Percentiles rank a stretch among this genome's conserved stretches.
phyloP scores from a whole-genome alignment of 2,113 vertebrate genomes.

The Haplochromis burtoni region DNA sequence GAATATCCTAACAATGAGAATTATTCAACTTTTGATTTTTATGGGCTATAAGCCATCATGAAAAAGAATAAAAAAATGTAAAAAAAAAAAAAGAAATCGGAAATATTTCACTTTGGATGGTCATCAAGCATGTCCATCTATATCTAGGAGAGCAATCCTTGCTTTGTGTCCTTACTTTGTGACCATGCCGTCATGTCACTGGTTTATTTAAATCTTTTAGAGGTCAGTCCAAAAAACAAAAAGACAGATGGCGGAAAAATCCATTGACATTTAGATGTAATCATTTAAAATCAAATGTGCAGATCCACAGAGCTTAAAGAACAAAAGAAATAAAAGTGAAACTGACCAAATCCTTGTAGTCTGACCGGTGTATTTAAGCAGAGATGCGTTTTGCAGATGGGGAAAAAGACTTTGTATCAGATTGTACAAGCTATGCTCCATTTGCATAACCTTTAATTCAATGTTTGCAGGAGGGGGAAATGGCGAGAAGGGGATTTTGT shows the following conservation, averaged over 20 bases:
- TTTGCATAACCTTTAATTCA: not conserved
- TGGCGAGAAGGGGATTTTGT: not conserved
- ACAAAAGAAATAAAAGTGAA: not conserved
- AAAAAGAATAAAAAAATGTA: fast-evolving
- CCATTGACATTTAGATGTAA: not conserved
- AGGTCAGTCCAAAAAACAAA: not conserved
- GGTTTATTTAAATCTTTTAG: not conserved
- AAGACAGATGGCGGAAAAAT: not conserved
- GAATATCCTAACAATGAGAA: not conserved
- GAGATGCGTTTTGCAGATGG: not conserved
- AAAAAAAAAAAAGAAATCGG: fast-evolving
- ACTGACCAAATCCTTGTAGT: not conserved
- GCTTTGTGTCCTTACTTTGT: not conserved
- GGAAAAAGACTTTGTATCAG: not conserved
- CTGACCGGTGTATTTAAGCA: not conserved
- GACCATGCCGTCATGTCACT: not conserved
- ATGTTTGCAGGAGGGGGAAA: not conserved
- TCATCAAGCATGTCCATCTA: not conserved
- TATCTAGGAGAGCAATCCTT: not conserved
- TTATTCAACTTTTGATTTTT: not conserved
- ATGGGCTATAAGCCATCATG: not conserved
- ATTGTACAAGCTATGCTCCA: not conserved
- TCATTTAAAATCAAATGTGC: not conserved
- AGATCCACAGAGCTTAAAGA: not conserved
- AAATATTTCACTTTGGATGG: not conserved